Conservation (phyloP, 1,140 invertebrate species). For the Drosophila nannoptera region DNA sequence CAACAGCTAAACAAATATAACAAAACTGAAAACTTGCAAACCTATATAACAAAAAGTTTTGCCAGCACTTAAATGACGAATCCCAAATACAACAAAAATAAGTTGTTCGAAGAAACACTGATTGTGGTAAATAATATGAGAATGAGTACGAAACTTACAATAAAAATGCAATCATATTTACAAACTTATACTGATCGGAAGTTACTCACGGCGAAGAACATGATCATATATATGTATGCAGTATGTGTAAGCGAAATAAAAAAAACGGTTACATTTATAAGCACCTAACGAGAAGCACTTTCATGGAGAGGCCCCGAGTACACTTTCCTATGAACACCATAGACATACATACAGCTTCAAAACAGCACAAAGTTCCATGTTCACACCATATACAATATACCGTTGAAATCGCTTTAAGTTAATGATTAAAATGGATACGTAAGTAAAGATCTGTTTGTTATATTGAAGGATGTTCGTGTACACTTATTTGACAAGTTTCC, state of each 20-base stretch:
- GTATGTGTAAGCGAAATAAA: slow-evolving; percentile 41
- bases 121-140: slow-evolving; percentile 12
- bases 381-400: slow-evolving; percentile 27
- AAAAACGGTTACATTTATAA: slow-evolving; percentile 49
- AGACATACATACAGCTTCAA: slow-evolving; percentile 23
- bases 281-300: slow-evolving; percentile 62
- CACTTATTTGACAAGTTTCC: slow-evolving; percentile 25
- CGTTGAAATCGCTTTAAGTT: slow-evolving; percentile 31
- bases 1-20: slow-evolving; percentile 20
- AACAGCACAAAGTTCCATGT: slow-evolving; percentile 43
- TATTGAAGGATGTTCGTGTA: slow-evolving; percentile 24
- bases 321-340: slow-evolving; percentile 15
- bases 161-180: slow-evolving; percentile 71
- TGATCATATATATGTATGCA: slow-evolving; percentile 34
- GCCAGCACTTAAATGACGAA: slow-evolving; percentile 41
- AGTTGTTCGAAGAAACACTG: slow-evolving; percentile 16
- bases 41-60: slow-evolving; percentile 11
- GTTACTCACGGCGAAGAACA: slow-evolving; percentile 37
- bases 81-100: slow-evolving; percentile 16
- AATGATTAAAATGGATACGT: slow-evolving; percentile 7
- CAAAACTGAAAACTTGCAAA: neutral
- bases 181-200: slow-evolving; percentile 52
- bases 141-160: slow-evolving; percentile 50
- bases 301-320: slow-evolving; percentile 33
- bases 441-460: slow-evolving; percentile 20